These are phyloP conservation scores for Balaeniceps rex DNA, from an alignment of 2,113 vertebrate genomes.

Conservation along the genomic window DNA sequence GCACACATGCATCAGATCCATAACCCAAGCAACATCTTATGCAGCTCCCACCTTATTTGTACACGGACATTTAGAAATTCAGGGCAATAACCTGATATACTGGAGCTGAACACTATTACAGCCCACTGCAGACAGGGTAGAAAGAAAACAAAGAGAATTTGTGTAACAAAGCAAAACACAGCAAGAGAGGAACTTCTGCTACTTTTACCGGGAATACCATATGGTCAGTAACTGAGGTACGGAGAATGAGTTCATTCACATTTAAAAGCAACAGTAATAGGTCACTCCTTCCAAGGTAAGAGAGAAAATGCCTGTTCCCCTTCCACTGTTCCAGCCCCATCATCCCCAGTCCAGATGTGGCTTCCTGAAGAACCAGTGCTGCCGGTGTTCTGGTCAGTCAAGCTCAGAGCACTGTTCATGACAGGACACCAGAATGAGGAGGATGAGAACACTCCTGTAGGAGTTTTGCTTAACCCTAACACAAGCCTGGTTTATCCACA, in stretches of 20 bases:
- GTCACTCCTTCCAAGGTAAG: neutral
- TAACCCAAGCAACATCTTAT: neutral
- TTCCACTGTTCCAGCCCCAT: neutral
- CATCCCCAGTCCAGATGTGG: neutral
- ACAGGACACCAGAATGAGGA: neutral
- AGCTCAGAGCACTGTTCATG: neutral
- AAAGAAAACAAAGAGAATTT: constrained; percentile 25
- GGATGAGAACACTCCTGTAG: neutral
- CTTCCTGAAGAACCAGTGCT: neutral
- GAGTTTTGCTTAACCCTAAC: neutral
- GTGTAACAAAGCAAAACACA: constrained; percentile 3
- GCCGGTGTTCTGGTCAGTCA: neutral
- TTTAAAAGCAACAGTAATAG: constrained; percentile 31
- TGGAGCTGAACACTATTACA: neutral
- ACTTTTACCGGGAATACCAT: constrained; percentile 53
- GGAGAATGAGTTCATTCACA: constrained; percentile 26
- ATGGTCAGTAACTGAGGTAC: constrained; percentile 33
- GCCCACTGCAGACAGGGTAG: neutral
- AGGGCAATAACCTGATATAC: neutral
- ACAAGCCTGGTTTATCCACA: neutral
- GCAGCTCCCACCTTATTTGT: neutral
- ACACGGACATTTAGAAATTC: neutral
- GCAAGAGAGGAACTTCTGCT: constrained; percentile 55
- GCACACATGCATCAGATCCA: neutral
- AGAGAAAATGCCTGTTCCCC: neutral